Evolutionary conservation across 2,888 invertebrate genomes (phyloP).

Genomic region (Phragmatobia fuliginosa): DNA sequence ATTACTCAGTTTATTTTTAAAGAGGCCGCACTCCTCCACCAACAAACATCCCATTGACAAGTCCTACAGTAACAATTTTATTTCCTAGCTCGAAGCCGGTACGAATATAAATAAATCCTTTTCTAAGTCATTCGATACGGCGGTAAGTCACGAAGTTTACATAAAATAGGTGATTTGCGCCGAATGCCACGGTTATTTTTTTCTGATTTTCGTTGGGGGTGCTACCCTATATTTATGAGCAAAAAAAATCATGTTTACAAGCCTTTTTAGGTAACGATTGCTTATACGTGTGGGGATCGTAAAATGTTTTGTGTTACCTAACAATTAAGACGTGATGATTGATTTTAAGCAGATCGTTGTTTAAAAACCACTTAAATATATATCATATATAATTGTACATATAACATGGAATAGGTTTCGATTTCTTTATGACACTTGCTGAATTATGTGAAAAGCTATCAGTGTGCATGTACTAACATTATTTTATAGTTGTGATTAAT

Average conservation of each 20-base stretch:
- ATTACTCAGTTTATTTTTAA: constrained; percentile 70
- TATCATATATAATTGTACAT: background rate
- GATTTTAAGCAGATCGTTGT: constrained; percentile 57
- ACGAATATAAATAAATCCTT: constrained; percentile 82
- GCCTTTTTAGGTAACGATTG: constrained; percentile 62
- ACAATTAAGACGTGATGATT: constrained; percentile 68
- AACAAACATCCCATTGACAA: constrained; percentile 72
- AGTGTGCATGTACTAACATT: constrained; percentile 13
- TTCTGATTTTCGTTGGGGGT: constrained; percentile 69
- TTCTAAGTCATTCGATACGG: constrained; percentile 85
- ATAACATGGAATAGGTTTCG: background rate
- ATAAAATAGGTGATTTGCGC: constrained; percentile 85
- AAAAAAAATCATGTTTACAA: constrained; percentile 80
- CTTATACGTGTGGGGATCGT: constrained; percentile 61
- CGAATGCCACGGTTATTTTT: constrained; percentile 78
- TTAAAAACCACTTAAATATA: constrained; percentile 7
- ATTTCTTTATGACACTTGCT: background rate
- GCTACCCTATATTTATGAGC: constrained; percentile 69
- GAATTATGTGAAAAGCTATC: constrained; percentile 22
- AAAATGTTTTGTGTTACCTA: constrained; percentile 74
- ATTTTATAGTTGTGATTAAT: constrained; percentile 42
- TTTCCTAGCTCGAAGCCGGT: constrained; percentile 61
- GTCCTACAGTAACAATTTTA: constrained; percentile 61
- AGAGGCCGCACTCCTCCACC: constrained; percentile 56
- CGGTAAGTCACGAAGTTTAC: constrained; percentile 85